Evolutionary conservation across 1,140 invertebrate species (phyloP), one percentile per base, ranked within the genome.

Genomic region (Chironomus striatipennis): DNA sequence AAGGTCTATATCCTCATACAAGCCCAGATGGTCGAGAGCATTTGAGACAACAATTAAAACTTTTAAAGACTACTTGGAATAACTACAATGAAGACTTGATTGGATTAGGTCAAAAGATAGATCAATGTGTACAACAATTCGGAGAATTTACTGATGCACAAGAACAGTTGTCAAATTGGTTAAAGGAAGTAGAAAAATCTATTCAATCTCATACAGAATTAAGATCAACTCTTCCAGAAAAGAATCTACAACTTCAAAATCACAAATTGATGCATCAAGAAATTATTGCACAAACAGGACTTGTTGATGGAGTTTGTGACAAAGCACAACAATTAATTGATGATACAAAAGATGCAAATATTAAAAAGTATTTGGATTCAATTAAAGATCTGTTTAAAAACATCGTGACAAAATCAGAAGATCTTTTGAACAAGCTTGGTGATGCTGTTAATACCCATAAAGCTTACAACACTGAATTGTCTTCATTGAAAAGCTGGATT

Each of bases 211-310:
- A 97, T 78, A 95, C 92, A 0, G 94, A 97, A 82, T 84, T 94
- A 1, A 96, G 97, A 82, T 90, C 91, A 0, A 94, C 94, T 0
- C 82, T 98, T 20, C 95, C 96, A 83, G 96, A 98, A 80, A 98
- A 98, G 83, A 89, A 93, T 76, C 95, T 94, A 0, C 95, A 97
- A 80, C 81, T 97, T 15, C 95, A 97, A 81, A 96, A 96, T 79
- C 95, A 97, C 79, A 94, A 94, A 82, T 91, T 98, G 43, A 91
- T 97, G 83, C 94, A 98, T 79, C 95, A 98, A 83, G 96, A 98
- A 83, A 97, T 98, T 73, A 90, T 93, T 84, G 94, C 93, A 0
- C 94, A 97, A 84, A 93, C 95, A 80, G 87, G 90, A 73, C 82
- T 97, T 0, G 91, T 98, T 0, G 93, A 97, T 79, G 90, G 91